Evolutionary conservation across 2,888 invertebrate species (phyloP).

Genomic region (Spatulosminthurus flaviceps): DNA sequence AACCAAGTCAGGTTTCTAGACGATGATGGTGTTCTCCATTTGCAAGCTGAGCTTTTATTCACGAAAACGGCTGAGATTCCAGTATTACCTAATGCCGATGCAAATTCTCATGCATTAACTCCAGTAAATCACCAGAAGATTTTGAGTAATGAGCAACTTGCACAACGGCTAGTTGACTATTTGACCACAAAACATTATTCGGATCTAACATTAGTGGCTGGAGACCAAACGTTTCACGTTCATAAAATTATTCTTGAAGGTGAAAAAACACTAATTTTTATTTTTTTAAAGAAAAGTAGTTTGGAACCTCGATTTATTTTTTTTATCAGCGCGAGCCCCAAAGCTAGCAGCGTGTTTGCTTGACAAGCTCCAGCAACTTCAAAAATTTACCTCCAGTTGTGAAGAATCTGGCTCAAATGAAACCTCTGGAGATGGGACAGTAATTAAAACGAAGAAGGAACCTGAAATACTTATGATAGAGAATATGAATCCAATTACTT

Average conservation of each 20-base stretch:
- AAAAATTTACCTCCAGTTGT: neutral
- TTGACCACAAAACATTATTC: neutral
- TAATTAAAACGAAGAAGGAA: neutral
- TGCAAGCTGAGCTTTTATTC: constrained; percentile 27
- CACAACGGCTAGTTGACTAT: neutral
- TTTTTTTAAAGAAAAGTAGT: no score
- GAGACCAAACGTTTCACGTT: neutral
- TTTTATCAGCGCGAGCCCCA: neutral
- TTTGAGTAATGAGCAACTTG: neutral
- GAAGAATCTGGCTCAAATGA: neutral
- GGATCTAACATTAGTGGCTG: neutral
- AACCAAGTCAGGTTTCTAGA: neutral
- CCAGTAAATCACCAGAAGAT: neutral
- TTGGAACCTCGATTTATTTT: neutral
- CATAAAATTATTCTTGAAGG: constrained; percentile 18
- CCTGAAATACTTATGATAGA: neutral
- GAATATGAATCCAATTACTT: neutral
- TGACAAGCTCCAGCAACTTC: neutral
- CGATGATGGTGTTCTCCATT: neutral
- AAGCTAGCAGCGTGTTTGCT: neutral
- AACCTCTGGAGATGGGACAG: neutral
- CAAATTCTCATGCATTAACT: no score
- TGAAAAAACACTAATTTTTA: neutral
- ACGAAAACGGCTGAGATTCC: constrained; percentile 20
- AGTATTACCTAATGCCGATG: no score